A percentile compares a stretch with the other conserved stretches of the same genome.
phyloP scores from a whole-genome alignment of 2,113 vertebrate species.

The Leucosticte australis region DNA sequence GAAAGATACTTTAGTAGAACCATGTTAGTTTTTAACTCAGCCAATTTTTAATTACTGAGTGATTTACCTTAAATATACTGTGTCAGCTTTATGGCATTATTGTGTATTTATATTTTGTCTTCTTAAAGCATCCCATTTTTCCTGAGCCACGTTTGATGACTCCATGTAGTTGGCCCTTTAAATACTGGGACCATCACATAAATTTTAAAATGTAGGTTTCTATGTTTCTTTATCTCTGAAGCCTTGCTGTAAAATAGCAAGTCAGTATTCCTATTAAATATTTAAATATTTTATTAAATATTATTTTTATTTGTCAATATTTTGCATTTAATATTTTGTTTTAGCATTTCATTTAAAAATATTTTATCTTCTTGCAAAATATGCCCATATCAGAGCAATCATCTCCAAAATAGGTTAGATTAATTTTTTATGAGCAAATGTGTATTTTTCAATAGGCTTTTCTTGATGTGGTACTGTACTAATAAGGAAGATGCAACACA shows the following conservation, averaged over 20 bases:
- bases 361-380: neutral
- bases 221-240: neutral
- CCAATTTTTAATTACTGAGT: neutral
- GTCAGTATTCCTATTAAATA: neutral
- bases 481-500: neutral
- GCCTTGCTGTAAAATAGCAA: neutral
- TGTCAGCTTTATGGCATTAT: neutral
- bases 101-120: neutral
- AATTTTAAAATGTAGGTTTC: slow-evolving; percentile 2
- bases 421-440: slow-evolving; percentile 4
- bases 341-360: neutral
- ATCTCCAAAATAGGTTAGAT: slow-evolving; percentile 21
- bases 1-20: neutral
- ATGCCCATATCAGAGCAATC: neutral
- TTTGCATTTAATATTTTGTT: neutral
- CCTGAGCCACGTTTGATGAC: neutral
- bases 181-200: neutral
- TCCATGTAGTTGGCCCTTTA: neutral
- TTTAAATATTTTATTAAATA: neutral
- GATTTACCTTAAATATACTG: neutral
- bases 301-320: neutral
- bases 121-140: neutral
- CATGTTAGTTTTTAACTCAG: neutral
- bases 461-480: neutral
- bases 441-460: slow-evolving; percentile 9